Evolutionary conservation across 2,797 vertebrate species (phyloP).

Genomic region (Melanotaenia pygmaea): DNA sequence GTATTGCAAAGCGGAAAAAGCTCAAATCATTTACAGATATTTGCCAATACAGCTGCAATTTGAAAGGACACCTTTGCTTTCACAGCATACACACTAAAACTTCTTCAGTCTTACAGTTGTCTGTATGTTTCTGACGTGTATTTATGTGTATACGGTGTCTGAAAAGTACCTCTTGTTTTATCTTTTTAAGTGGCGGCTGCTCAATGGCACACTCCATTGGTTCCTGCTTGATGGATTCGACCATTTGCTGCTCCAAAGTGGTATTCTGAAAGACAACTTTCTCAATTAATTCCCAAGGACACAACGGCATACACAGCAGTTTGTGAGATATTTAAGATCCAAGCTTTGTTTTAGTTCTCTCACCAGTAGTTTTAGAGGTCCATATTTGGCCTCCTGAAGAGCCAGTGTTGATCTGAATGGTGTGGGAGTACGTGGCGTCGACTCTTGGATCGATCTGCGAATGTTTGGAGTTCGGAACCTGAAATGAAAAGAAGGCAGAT

Average conservation of each 20-base stretch:
- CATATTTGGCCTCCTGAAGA: conserved; percentile 93
- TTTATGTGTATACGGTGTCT: neutral
- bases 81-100: conserved; percentile 7
- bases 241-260: conserved; percentile 88
- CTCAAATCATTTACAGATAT: neutral
- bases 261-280: conserved; percentile 82
- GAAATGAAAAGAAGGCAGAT: neutral
- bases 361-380: conserved; percentile 93
- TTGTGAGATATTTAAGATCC: neutral
- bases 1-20: conserved; percentile 3
- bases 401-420: conserved; percentile 91
- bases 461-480: conserved; percentile 95
- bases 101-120: conserved; percentile 9
- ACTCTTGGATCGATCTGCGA: conserved; percentile 93
- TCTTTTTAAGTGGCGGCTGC: conserved; percentile 93
- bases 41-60: conserved; percentile 3
- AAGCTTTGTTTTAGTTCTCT: conserved; percentile 45
- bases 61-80: conserved; percentile 6
- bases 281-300: conserved; percentile 24
- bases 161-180: conserved; percentile 95
- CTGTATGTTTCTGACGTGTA: neutral
- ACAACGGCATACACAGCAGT: neutral
- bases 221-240: conserved; percentile 95
- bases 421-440: conserved; percentile 92
- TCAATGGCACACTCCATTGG: conserved; percentile 92